Evolutionary conservation across 2,113 vertebrate species (phyloP).

Genomic region (Carassius carassius): DNA sequence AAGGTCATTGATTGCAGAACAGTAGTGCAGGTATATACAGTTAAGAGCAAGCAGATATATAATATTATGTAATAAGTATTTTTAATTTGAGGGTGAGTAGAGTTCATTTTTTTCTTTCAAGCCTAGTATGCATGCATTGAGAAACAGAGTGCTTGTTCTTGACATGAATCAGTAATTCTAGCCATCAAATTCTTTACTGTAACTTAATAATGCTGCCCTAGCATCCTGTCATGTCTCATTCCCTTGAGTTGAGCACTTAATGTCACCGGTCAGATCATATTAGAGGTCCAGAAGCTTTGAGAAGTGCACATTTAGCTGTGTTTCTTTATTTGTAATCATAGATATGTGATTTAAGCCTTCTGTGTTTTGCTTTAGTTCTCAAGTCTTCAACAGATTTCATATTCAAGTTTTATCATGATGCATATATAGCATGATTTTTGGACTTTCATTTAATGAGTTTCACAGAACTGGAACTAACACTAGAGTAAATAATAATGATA

Average conservation of each 20-base stretch:
- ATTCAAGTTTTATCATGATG: not conserved
- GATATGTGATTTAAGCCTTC: not conserved
- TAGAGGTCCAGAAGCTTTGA: not conserved
- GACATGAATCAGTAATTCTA: conserved; percentile 37
- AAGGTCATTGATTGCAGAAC: conserved; percentile 46
- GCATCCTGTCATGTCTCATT: not conserved
- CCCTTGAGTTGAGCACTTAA: not conserved
- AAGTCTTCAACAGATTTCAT: not conserved
- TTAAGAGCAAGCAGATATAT: not conserved
- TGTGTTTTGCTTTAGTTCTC: not conserved
- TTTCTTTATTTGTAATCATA: conserved; percentile 1
- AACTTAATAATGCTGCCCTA: conserved; percentile 32
- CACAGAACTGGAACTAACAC: not conserved
- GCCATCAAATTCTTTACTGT: conserved; percentile 30
- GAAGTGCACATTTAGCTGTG: not conserved
- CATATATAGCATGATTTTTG: no score
- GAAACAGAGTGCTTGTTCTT: not conserved
- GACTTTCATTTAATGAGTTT: not conserved
- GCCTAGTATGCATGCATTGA: not conserved
- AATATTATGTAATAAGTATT: not conserved
- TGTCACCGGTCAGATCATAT: conserved; percentile 13
- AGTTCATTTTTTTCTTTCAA: not conserved
- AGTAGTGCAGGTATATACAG: not conserved
- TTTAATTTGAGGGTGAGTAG: not conserved
- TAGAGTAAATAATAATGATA: not conserved